A percentile compares a stretch with the other conserved stretches of the same genome.
Evolutionary conservation across 2,888 invertebrate genomes (phyloP).

Genomic region (Galeopsomyia nigrocyanea): DNA sequence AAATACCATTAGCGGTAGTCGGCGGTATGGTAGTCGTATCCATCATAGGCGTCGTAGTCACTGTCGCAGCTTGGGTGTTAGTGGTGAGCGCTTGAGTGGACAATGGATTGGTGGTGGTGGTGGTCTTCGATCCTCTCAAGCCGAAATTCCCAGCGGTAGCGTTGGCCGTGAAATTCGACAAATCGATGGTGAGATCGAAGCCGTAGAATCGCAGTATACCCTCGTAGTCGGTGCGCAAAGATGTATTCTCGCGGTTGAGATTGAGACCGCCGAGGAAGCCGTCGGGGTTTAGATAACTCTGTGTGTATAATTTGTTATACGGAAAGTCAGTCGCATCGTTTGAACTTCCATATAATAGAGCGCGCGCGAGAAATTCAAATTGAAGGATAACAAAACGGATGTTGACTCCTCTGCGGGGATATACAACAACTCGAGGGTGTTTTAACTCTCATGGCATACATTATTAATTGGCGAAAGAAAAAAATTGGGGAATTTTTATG

Average conservation of each 20-base stretch:
- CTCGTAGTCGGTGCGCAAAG: constrained; percentile 81
- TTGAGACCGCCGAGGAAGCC: constrained; percentile 87
- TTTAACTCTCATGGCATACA: too few species aligned
- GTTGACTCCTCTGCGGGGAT: too few species aligned
- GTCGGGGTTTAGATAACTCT: constrained; percentile 87
- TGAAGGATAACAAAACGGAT: too few species aligned
- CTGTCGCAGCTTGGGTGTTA: too few species aligned
- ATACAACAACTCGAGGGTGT: too few species aligned
- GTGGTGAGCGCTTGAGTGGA: too few species aligned
- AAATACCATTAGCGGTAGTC: constrained; percentile 17
- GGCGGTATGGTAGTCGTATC: constrained; percentile 33
- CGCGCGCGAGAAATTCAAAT: too few species aligned
- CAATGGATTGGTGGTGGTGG: constrained; percentile 43
- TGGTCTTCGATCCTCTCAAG: constrained; percentile 55
- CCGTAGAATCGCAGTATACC: constrained; percentile 84
- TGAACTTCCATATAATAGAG: too few species aligned
- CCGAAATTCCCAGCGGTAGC: constrained; percentile 30
- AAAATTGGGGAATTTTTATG: too few species aligned
- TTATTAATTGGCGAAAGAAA: too few species aligned
- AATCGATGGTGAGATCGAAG: constrained; percentile 75
- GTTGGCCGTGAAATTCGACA: constrained; percentile 42
- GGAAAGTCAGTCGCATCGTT: too few species aligned
- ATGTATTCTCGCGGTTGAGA: constrained; percentile 83
- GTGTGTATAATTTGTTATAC: constrained; percentile 56
- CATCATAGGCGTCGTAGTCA: constrained; percentile 8